Evolutionary conservation across 2,888 invertebrate genomes (phyloP).

Genomic region (Drosophila setosimentum): DNA sequence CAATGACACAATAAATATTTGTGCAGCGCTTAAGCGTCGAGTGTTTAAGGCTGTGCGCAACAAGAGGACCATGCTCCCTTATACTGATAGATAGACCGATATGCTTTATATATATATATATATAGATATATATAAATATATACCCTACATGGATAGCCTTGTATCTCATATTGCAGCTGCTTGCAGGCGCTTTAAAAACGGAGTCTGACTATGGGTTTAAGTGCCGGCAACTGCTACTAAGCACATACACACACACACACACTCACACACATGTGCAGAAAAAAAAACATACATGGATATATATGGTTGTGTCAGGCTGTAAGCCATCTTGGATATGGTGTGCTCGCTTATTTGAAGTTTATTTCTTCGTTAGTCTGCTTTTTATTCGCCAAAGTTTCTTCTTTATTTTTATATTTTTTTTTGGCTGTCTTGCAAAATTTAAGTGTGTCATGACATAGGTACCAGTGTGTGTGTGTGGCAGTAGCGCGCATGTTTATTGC

Average conservation of each 20-base stretch:
- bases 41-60: slow-evolving; percentile 69
- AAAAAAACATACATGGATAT: not conserved
- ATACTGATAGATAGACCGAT: slow-evolving; percentile 34
- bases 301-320: slow-evolving; percentile 37
- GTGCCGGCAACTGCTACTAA: slow-evolving; percentile 53
- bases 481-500: slow-evolving; percentile 79
- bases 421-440: slow-evolving; percentile 47
- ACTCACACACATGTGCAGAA: slow-evolving; percentile 32
- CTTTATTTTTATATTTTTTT: slow-evolving; percentile 8
- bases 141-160: slow-evolving; percentile 9
- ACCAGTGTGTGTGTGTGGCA: slow-evolving; percentile 30
- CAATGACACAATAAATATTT: slow-evolving; percentile 82
- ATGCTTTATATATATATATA: slow-evolving; percentile 13
- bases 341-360: slow-evolving; percentile 65
- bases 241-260: slow-evolving; percentile 35
- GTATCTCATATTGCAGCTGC: slow-evolving; percentile 18
- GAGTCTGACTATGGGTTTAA: slow-evolving; percentile 32
- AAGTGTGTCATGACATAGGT: slow-evolving; percentile 69
- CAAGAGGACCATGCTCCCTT: slow-evolving; percentile 44
- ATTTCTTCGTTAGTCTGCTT: slow-evolving; percentile 63
- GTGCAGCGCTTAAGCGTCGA: slow-evolving; percentile 73
- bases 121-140: slow-evolving; percentile 11
- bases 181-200: slow-evolving; percentile 45
- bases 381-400: slow-evolving; percentile 50
- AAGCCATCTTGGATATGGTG: slow-evolving; percentile 60